Conservation (phyloP, 2,888 invertebrate species). For the Lydus trimaculatus region DNA sequence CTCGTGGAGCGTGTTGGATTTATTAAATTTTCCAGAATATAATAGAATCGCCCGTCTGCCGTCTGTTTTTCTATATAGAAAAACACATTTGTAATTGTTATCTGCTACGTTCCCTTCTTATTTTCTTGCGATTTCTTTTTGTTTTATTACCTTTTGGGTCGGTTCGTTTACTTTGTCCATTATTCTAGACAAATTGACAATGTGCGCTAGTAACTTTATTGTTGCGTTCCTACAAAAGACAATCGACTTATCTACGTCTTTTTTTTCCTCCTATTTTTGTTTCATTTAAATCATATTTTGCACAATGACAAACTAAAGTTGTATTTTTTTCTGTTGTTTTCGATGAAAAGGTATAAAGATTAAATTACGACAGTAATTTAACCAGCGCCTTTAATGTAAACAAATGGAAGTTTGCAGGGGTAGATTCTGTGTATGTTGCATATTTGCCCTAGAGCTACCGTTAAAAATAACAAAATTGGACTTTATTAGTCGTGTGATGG, state of each 20-base stretch:
- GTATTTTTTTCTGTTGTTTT: no score
- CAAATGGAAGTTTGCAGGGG: background rate
- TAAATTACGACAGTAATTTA: background rate
- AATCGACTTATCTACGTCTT: background rate
- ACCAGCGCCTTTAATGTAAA: background rate
- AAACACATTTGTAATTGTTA: constrained; percentile 3
- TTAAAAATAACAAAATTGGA: background rate
- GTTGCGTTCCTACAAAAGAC: background rate
- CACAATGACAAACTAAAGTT: background rate
- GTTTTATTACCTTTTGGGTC: constrained; percentile 2
- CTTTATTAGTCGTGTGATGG: background rate
- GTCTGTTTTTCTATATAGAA: background rate
- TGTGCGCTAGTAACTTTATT: background rate
- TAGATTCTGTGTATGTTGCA: background rate
- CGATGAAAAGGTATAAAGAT: background rate
- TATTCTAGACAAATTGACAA: constrained; percentile 4
- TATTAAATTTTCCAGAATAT: background rate
- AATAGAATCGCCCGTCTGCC: background rate
- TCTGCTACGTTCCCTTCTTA: background rate
- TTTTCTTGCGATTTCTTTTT: no score
- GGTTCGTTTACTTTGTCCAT: constrained; percentile 8
- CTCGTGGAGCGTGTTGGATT: background rate
- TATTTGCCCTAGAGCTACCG: background rate
- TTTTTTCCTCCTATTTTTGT: background rate
- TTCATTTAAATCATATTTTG: background rate